Evolutionary conservation across 2,113 vertebrate species (phyloP).

Genomic region (Trogon surrucura): DNA sequence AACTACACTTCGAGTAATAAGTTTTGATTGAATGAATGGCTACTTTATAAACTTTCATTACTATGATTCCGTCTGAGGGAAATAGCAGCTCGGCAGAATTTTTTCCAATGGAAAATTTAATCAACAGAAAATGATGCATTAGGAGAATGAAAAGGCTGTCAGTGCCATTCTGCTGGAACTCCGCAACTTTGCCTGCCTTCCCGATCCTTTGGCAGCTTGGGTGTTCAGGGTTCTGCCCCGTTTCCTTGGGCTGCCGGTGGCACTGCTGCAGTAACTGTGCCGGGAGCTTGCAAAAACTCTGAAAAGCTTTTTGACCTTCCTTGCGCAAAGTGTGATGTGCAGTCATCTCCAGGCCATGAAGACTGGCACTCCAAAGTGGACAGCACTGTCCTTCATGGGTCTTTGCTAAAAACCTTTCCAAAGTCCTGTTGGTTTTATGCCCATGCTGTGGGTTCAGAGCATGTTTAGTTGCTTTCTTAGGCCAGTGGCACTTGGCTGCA

Average conservation of each 20-base stretch:
- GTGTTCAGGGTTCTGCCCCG: background rate
- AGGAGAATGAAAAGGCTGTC: background rate
- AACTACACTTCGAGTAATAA: background rate
- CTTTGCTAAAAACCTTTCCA: background rate
- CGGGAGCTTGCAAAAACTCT: background rate
- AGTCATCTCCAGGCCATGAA: background rate
- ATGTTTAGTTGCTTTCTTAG: background rate
- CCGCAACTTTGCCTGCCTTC: background rate
- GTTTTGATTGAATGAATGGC: conserved; percentile 48
- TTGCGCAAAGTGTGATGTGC: background rate
- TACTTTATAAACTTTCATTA: conserved; percentile 50
- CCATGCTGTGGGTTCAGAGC: background rate
- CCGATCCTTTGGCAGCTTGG: background rate
- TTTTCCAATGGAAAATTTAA: conserved; percentile 25
- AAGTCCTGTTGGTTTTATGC: background rate
- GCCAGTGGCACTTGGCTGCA: background rate
- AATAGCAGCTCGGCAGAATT: conserved; percentile 1
- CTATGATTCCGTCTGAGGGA: background rate
- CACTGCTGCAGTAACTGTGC: background rate
- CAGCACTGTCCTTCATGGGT: background rate
- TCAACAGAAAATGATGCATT: background rate
- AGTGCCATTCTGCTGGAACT: background rate
- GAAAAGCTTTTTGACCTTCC: fast-evolving
- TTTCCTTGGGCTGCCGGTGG: background rate
- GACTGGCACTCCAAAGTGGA: background rate